Percentiles rank a stretch among this genome's conserved stretches.
Evolutionary conservation across 2,113 vertebrate genomes (phyloP).

Genomic region (Thermophis baileyi): DNA sequence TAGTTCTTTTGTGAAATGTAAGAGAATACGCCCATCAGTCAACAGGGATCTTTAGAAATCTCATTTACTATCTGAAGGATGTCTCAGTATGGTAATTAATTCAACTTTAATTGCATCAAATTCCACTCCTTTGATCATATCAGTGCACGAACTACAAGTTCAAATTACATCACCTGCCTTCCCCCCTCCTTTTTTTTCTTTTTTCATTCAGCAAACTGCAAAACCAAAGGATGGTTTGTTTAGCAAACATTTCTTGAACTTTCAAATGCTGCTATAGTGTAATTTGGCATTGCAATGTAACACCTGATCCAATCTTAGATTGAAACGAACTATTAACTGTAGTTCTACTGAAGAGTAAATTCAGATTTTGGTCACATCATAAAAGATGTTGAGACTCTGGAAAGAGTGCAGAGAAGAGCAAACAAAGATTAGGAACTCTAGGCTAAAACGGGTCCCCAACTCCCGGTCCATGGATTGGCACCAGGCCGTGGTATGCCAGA

Average conservation of each 20-base stretch:
- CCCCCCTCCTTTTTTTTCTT: background rate
- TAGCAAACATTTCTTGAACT: background rate
- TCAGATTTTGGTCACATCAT: background rate
- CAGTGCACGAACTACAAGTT: constrained; percentile 37
- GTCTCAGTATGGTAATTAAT: constrained; percentile 31
- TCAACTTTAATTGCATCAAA: constrained; percentile 55
- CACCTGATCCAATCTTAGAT: background rate
- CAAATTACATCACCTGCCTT: constrained; percentile 24
- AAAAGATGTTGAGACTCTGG: background rate
- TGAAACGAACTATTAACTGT: background rate
- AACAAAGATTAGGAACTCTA: background rate
- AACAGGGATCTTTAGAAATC: background rate
- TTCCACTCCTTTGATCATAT: constrained; percentile 34
- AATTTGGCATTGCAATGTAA: background rate
- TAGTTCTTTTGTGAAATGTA: constrained; percentile 3
- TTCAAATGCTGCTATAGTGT: background rate
- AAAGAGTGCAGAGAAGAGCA: background rate
- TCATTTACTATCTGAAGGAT: constrained; percentile 3
- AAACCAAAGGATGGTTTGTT: background rate
- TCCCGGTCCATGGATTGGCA: too few species aligned
- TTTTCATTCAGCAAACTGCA: constrained; percentile 5
- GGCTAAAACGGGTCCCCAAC: background rate
- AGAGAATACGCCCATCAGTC: background rate
- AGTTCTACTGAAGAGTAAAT: background rate
- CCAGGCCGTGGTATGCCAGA: too few species aligned